Evolutionary conservation across 2,113 vertebrate genomes (phyloP), one percentile per base, ranked within the genome.

Genomic region (Plecotus auritus): DNA sequence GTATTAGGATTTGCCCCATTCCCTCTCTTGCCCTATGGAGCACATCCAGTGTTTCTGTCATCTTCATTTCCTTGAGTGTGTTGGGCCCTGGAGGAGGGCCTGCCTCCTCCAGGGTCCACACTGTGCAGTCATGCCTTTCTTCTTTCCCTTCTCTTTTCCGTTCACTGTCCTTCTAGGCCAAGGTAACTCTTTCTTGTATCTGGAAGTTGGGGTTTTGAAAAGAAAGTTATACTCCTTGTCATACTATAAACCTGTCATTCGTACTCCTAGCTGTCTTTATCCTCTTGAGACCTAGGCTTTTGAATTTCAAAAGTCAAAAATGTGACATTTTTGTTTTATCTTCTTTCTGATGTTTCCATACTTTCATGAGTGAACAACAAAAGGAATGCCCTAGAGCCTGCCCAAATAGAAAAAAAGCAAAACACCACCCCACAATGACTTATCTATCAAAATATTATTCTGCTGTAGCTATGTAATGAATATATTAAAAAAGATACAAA

Each of bases 261-360:
- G 32, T 35, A 49, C 26, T 86, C 22, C 20, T 51, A 45, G n/a
- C 5, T 69, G 72, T 78, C 32, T n/a, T 23, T 70, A 86, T n/a
- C 16, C 26, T 87, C 90, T 23, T 77, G 73, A 93, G 35, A 80
- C 78, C 14, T 42, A 73, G 56, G 56, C 7, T 93, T 96, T 84
- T 78, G 64, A 64, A 95, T 93, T 89, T 94, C 32, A 42, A 16
- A 95, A 93, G 61, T 64, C 32, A 91, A 56, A 56, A 74, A 70
- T 86, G 5, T 91, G 12, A 80, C 51, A 7, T 64, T 94, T 88
- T 78, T 73, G 66, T 88, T 95, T 94, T 47, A 92, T 89, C 42
- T 88, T 96, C 23, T 93, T 94, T 95, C 42, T 91, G 72, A 90
- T 66, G 76, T 93, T 80, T 95, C 32, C 89, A 93, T 42, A 74